Evolutionary conservation across 2,888 invertebrate species (phyloP).

Genomic region (Drosophila setosimentum): DNA sequence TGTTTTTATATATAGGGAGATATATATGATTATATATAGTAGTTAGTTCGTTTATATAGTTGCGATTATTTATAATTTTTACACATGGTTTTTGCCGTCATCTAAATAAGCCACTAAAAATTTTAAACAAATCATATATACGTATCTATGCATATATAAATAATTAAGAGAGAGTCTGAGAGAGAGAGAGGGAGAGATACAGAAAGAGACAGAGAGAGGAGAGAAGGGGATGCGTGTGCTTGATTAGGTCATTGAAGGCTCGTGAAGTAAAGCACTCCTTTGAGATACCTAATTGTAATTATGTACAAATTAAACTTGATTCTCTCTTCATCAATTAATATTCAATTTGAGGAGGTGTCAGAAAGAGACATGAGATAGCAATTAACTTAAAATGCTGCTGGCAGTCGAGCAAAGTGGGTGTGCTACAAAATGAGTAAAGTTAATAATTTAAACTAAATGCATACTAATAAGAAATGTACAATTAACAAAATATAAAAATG

Average conservation of each 20-base stretch:
- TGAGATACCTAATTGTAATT: constrained; percentile 13
- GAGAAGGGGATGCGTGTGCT: neutral
- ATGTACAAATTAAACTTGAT: constrained; percentile 44
- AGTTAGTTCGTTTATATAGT: constrained; percentile 23
- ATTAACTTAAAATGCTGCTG: constrained; percentile 10
- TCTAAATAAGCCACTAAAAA: constrained; percentile 28
- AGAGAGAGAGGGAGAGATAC: neutral
- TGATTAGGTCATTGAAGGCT: constrained; percentile 31
- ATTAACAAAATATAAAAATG: neutral
- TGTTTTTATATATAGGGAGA: neutral
- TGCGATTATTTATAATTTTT: constrained; percentile 32
- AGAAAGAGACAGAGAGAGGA: neutral
- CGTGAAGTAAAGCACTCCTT: constrained; percentile 18
- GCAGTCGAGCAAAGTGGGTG: constrained; percentile 4
- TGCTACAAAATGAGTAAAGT: neutral
- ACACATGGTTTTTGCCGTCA: constrained; percentile 34
- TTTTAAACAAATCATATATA: constrained; percentile 17
- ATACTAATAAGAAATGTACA: neutral
- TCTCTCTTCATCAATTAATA: constrained; percentile 22
- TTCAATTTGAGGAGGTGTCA: neutral
- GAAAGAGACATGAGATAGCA: neutral
- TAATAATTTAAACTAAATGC: neutral
- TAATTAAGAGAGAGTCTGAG: constrained; percentile 3
- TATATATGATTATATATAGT: constrained; percentile 24
- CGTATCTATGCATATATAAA: constrained; percentile 22